These are phyloP conservation scores for Pontoporia blainvillei DNA, from an alignment of 2,113 vertebrate species.

Conservation along the genomic window DNA sequence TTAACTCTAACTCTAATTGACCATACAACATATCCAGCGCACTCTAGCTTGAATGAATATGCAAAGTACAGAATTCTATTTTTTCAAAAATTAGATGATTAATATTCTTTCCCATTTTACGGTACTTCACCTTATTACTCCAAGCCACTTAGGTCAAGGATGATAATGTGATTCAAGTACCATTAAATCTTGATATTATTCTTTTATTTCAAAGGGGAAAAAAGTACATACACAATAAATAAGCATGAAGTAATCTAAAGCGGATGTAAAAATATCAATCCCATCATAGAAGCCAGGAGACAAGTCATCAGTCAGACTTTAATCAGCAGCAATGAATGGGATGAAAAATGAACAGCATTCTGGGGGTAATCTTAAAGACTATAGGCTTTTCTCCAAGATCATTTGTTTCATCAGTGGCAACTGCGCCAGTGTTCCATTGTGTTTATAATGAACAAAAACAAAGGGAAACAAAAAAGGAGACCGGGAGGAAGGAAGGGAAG, in stretches of 20 bases:
- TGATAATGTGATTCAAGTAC: conserved; percentile 45
- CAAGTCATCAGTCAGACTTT: conserved; percentile 75
- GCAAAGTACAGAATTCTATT: conserved; percentile 23
- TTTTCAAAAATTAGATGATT: conserved; percentile 54
- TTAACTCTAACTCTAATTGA: background rate
- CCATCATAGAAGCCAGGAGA: conserved; percentile 67
- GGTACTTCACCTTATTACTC: conserved; percentile 12
- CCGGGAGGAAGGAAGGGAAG: background rate
- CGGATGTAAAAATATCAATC: conserved; percentile 71
- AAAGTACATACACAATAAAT: background rate
- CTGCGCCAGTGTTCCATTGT: conserved; percentile 68
- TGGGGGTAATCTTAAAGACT: conserved; percentile 72
- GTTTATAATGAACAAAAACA: conserved; percentile 63
- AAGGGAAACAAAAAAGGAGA: background rate
- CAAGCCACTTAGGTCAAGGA: background rate
- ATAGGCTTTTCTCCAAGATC: conserved; percentile 60
- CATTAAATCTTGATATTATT: conserved; percentile 39
- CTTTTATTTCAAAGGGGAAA: background rate
- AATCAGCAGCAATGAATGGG: conserved; percentile 74
- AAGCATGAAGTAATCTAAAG: conserved; percentile 48
- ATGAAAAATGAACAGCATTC: conserved; percentile 67
- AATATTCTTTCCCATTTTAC: conserved; percentile 40
- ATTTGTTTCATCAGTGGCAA: conserved; percentile 73
- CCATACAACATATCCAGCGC: background rate
- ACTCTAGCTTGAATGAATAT: background rate